Evolutionary conservation across 1,140 invertebrate genomes (phyloP).

Genomic region (Caerostris darwini): DNA sequence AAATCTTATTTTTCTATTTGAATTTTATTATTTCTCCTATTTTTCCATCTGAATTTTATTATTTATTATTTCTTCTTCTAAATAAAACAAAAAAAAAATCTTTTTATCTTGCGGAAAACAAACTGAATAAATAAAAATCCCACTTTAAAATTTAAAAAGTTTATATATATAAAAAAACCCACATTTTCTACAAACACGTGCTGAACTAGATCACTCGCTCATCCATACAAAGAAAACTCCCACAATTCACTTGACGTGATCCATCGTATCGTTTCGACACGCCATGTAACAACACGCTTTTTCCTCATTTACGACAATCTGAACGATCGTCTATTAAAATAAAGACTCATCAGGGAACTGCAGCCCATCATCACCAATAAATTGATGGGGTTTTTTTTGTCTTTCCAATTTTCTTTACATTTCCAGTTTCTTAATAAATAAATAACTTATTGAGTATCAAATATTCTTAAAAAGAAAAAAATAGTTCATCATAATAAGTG

Average conservation of each 20-base stretch:
- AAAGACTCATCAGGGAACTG: constrained; percentile 21
- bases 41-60: no score
- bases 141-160: no score
- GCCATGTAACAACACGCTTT: background rate
- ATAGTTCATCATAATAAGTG: background rate
- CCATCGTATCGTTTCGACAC: background rate
- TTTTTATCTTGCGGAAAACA: no score
- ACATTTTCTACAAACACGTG: background rate
- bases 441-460: background rate
- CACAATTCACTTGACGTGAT: background rate
- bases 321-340: background rate
- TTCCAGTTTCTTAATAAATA: background rate
- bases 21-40: no score
- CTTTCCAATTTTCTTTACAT: background rate
- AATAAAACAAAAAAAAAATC: no score
- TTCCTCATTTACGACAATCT: background rate
- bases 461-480: background rate
- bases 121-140: no score
- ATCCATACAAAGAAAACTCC: background rate
- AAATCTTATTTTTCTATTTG: no score
- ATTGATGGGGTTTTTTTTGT: background rate
- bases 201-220: background rate
- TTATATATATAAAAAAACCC: no score
- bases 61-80: no score
- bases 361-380: background rate